These are phyloP conservation scores for Cybosia mesomella DNA, from an alignment of 2,888 invertebrate genomes.

Conservation along the genomic window DNA sequence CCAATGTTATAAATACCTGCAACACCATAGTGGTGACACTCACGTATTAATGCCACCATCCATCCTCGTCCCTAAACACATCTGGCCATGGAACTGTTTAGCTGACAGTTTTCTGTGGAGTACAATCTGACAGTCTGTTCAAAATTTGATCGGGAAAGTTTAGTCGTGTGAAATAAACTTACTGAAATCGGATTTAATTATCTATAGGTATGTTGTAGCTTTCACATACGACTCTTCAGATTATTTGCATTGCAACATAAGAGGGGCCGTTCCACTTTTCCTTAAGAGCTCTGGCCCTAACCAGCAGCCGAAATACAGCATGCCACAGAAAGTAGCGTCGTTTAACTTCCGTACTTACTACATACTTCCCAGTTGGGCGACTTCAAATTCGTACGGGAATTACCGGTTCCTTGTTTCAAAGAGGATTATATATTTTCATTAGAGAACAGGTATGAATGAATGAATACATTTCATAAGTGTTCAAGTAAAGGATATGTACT, in stretches of 20 bases:
- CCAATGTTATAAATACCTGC: neutral
- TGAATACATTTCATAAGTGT: conserved; percentile 11
- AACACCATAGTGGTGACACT: neutral
- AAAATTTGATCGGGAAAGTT: too few species aligned
- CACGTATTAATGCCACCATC: neutral
- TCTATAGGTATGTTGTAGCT: too few species aligned
- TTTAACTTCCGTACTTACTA: too few species aligned
- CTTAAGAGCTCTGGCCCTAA: too few species aligned
- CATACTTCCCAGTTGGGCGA: neutral
- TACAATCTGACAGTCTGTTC: too few species aligned
- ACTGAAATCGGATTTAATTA: too few species aligned
- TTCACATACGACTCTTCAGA: too few species aligned
- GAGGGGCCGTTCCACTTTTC: too few species aligned
- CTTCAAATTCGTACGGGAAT: neutral
- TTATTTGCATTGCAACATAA: too few species aligned
- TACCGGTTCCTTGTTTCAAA: neutral
- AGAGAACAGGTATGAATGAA: neutral
- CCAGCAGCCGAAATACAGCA: too few species aligned
- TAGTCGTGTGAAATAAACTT: too few species aligned
- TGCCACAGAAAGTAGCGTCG: too few species aligned
- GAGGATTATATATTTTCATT: neutral
- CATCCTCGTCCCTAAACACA: neutral
- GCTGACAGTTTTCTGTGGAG: neutral
- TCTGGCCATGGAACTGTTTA: neutral
- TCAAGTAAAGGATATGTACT: conserved; percentile 4